A percentile compares a stretch with the other conserved stretches of the same genome.
Evolutionary conservation across 2,797 vertebrate genomes (phyloP).

Genomic region (Nasua narica): DNA sequence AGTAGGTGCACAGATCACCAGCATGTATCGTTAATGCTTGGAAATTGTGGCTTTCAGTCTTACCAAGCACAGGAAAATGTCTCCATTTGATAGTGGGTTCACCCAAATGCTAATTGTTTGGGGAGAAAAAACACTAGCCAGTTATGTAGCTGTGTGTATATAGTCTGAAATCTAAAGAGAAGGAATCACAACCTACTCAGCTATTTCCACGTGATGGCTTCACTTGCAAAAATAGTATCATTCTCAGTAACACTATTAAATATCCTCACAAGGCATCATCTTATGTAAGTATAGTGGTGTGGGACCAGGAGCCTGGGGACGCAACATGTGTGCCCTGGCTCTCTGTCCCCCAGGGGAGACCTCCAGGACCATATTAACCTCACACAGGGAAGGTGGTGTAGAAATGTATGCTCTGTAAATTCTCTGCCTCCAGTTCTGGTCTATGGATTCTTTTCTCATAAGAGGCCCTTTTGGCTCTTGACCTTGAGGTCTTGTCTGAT

Average conservation of each 20-base stretch:
- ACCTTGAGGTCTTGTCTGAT: background rate
- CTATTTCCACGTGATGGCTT: constrained; percentile 38
- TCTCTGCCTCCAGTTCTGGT: background rate
- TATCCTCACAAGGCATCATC: background rate
- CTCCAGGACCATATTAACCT: background rate
- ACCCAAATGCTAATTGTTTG: constrained; percentile 78
- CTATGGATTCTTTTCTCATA: background rate
- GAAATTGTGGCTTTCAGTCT: constrained; percentile 79
- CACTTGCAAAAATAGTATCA: background rate
- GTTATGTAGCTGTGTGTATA: constrained; percentile 41
- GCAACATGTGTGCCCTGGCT: background rate
- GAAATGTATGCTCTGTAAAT: background rate
- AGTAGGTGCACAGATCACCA: constrained; percentile 56
- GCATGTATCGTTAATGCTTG: constrained; percentile 78
- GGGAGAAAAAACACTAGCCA: constrained; percentile 66
- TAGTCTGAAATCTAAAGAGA: constrained; percentile 51
- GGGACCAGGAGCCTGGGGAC: background rate
- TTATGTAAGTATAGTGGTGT: background rate
- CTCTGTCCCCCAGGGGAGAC: background rate
- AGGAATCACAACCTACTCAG: constrained; percentile 46
- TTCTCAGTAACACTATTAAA: background rate
- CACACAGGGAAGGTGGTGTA: background rate
- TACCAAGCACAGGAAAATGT: constrained; percentile 72
- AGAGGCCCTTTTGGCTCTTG: background rate
- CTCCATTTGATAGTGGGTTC: constrained; percentile 78